Evolutionary conservation across 2,888 invertebrate species (phyloP), one percentile per base, ranked within the genome.

Genomic region (Ellobium chinense): DNA sequence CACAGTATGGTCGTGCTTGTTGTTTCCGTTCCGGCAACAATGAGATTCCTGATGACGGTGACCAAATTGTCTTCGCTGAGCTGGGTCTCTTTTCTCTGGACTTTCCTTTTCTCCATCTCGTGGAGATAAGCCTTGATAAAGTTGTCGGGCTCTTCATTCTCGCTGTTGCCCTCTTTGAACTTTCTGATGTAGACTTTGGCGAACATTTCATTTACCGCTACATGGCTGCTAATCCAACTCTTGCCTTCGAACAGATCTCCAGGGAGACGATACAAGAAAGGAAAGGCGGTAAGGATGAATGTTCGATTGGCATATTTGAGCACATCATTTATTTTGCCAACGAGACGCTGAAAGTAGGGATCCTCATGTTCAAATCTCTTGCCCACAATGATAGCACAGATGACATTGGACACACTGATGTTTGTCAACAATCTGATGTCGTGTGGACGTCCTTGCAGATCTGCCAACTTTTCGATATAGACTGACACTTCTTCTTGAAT

Each of bases 1-100:
- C 97, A 97, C 90, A 96, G 96, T 83, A 97, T 96, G 1, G 96
- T 97, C 29, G 97, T 96, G n/a, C 96, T 95, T 0, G 96, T 96
- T 1, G 96, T 96, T 88, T 96, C 96, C 90, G 86, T 82, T 1
- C 78, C 78, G 31, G 78, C 78, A 18, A 60, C 27, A 29, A 78
- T 69, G 14, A 78, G 31, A 18, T 68, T 78, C 27, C 66, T 66
- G 9, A 78, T 62, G 21, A 78, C 60, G 1, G 78, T 69, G 2
- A 46, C 21, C 36, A 78, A 24, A 46, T 78, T 78, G 18, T 29
- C 39, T 24, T 78, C 69, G 39, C 31, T 31, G 27, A 78, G 21
- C 29, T 14, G 58, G 5, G 36, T 69, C 1, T 9, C 14, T 12
- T 62, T 29, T 21, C 62, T 27, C 7, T 69, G 36, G 29, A 27